These are phyloP conservation scores for Cerastoderma edule DNA, from an alignment of 2,888 invertebrate species.

Conservation along the genomic window DNA sequence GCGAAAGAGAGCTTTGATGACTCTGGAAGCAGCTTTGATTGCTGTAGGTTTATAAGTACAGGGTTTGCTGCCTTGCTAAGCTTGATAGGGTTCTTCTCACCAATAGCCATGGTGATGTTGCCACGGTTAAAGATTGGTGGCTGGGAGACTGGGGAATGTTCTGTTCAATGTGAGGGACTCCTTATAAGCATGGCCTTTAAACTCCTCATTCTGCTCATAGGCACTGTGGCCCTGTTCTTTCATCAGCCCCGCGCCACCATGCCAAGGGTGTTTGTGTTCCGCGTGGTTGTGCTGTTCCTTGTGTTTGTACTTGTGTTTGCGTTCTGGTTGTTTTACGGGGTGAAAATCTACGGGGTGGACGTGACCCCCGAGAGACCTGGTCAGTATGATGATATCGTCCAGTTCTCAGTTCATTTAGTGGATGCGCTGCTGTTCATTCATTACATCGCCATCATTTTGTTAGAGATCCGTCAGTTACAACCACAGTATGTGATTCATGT, in stretches of 20 bases:
- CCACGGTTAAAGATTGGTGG: conserved; percentile 91
- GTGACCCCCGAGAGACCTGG: conserved; percentile 83
- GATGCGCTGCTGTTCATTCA: conserved; percentile 98
- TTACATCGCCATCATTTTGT: conserved; percentile 95
- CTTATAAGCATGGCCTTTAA: conserved; percentile 96
- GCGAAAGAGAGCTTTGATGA: conserved; percentile 80
- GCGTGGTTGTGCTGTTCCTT: conserved; percentile 94
- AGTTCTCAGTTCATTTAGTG: conserved; percentile 95
- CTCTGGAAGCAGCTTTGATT: conserved; percentile 76
- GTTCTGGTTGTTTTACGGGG: conserved; percentile 99
- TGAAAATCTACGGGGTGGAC: conserved; percentile 97
- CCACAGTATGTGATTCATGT: conserved; percentile 90
- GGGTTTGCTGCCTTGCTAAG: conserved; percentile 91
- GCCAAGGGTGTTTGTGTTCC: conserved; percentile 95
- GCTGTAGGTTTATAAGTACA: conserved; percentile 89
- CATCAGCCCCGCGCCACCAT: conserved; percentile 93
- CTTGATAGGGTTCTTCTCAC: conserved; percentile 94
- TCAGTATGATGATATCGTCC: conserved; percentile 92
- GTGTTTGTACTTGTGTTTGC: conserved; percentile 96
- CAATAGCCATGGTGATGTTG: conserved; percentile 96
- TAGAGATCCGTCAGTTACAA: conserved; percentile 96
- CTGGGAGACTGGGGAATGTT: conserved; percentile 74
- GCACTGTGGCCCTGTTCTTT: conserved; percentile 96
- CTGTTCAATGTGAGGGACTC: conserved; percentile 89
- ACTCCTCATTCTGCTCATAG: conserved; percentile 93